phyloP scores from a whole-genome alignment of 2,113 vertebrate species.

The Mormoops blainvillei region DNA sequence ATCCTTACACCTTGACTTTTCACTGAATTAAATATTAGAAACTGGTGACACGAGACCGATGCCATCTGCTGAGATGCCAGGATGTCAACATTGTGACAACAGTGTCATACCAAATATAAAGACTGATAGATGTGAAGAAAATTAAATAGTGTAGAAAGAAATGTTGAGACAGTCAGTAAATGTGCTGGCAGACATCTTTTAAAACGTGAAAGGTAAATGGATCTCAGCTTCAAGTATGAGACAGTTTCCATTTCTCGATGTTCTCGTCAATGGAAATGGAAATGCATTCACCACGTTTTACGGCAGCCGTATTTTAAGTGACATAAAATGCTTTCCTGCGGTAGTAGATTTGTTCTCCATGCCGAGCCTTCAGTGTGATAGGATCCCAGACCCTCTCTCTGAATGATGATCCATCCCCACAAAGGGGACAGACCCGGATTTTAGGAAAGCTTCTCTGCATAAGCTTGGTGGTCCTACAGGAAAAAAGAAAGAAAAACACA shows the following conservation, averaged over 20 bases:
- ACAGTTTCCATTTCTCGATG: neutral
- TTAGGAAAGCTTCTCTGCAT: neutral
- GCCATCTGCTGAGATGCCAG: constrained; percentile 33
- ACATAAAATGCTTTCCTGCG: neutral
- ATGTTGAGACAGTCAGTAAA: constrained; percentile 48
- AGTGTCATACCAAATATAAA: constrained; percentile 37
- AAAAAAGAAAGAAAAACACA: too few species aligned
- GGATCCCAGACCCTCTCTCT: neutral
- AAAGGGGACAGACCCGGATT: neutral
- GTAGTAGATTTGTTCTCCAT: neutral
- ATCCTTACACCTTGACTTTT: constrained; percentile 15
- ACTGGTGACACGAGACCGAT: neutral
- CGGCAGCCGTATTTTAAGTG: neutral
- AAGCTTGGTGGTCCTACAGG: neutral
- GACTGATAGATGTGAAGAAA: neutral
- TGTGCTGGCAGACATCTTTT: constrained; percentile 14
- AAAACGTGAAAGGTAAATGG: constrained; percentile 1
- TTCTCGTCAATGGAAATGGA: neutral
- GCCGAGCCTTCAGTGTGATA: neutral
- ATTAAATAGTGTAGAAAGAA: constrained; percentile 9
- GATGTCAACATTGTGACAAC: constrained; percentile 51
- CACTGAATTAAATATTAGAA: constrained; percentile 57
- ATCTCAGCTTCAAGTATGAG: neutral
- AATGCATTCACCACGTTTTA: neutral
- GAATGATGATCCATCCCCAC: neutral